phyloP scores from a whole-genome alignment of 2,888 invertebrate species.

The Dioctria linearis region DNA sequence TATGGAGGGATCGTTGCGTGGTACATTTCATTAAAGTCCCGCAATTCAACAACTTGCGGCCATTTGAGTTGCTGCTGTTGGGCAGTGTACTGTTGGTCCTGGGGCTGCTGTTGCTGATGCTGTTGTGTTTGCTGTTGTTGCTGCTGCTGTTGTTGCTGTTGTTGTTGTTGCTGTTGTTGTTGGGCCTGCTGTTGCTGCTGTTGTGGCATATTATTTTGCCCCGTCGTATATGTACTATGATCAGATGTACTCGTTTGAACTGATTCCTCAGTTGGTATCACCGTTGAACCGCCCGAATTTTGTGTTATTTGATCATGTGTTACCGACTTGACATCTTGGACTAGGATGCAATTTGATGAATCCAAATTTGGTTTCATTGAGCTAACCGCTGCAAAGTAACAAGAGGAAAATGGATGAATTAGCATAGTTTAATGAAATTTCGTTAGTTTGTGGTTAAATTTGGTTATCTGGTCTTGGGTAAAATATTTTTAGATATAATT shows the following conservation, averaged over 20 bases:
- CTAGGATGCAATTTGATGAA: slow-evolving; percentile 90
- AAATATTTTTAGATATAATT: too few relatives aligned
- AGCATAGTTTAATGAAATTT: not conserved
- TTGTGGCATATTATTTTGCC: slow-evolving; percentile 71
- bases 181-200: slow-evolving; percentile 65
- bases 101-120: slow-evolving; percentile 67
- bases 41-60: slow-evolving; percentile 85
- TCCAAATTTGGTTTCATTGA: slow-evolving; percentile 92
- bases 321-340: slow-evolving; percentile 83
- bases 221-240: slow-evolving; percentile 75
- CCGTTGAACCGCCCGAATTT: slow-evolving; percentile 78
- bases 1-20: slow-evolving; percentile 90
- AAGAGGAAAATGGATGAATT: slow-evolving; percentile 46
- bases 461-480: too few relatives aligned
- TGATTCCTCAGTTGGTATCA: slow-evolving; percentile 84
- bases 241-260: slow-evolving; percentile 80
- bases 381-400: slow-evolving; percentile 83
- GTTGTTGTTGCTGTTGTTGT: slow-evolving; percentile 63
- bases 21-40: slow-evolving; percentile 88
- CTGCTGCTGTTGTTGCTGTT: slow-evolving; percentile 62
- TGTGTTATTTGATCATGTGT: slow-evolving; percentile 89
- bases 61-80: slow-evolving; percentile 82
- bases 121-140: too few relatives aligned
- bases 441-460: too few relatives aligned
- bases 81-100: slow-evolving; percentile 71